Base-by-base conservation (phyloP, 2,888 invertebrate genomes). In the Zonitis immaculata region DNA sequence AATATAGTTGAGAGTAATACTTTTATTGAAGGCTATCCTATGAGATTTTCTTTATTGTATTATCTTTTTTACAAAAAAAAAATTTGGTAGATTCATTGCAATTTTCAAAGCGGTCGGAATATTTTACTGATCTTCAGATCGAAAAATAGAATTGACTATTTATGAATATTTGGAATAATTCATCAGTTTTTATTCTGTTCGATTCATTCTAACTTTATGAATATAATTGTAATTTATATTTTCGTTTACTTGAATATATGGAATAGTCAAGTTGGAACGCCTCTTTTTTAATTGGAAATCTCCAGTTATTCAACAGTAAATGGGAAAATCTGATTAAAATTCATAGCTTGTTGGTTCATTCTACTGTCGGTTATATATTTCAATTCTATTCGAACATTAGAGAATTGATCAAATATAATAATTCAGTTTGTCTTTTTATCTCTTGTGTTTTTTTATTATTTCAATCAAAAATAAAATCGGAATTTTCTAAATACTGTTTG, bases 321-420 rank as follows among this genome's bases (percentile, higher is more conserved):
- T 39, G 39, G 39, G 20, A 20, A 20, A 20, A n/a, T n/a, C 39
- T 39, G 39, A 39, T 39, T 39, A 39, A 18, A 39, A 39, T 39
- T 39, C 39, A 39, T 39, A 39, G 39, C 39, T 39, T 39, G 39
- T 39, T 39, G 39, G 39, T 39, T 39, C 11, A 18, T 20, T 11
- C 39, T 20, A 11, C 11, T 18, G 9, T 35, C 35, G 35, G n/a
- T n/a, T n/a, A 35, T 18, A 39, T 39, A 20, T 39, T 39, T 39
- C 39, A 39, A 9, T 39, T n/a, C 6, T n/a, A 6, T 16, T 16
- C 6, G 42, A 46, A 49, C 43, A 39, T 53, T 28, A 32, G 18
- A 12, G n/a, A 25, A 20, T 20, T n/a, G 22, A 49, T 53, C 47
- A 20, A 27, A 22, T 35, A 51, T 54, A 50, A n/a, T n/a, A n/a